phyloP scores from a whole-genome alignment of 2,888 invertebrate genomes.

The Caenorhabditis zanzibari region DNA sequence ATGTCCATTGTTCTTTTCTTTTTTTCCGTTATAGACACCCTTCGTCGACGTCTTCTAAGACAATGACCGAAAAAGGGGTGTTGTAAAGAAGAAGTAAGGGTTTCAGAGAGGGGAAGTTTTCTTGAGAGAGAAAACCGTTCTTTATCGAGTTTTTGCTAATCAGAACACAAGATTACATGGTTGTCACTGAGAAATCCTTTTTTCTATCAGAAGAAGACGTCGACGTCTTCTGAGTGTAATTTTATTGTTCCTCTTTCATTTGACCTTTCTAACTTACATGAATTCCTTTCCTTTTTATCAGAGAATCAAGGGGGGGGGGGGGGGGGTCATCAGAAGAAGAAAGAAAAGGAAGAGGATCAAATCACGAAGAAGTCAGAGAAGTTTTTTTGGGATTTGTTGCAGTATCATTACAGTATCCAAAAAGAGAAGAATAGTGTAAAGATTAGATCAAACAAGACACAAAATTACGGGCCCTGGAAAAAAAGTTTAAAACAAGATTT shows the following conservation, averaged over 20 bases:
- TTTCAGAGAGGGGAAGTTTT: constrained; percentile 23
- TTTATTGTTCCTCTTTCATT: neutral
- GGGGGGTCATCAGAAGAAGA: neutral
- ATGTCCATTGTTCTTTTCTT: constrained; percentile 63
- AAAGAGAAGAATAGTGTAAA: neutral
- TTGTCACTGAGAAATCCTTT: constrained; percentile 9
- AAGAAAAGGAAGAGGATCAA: neutral
- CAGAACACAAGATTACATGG: constrained; percentile 47
- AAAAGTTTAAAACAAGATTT: no score
- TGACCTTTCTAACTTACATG: constrained; percentile 20
- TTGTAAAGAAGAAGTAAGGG: neutral
- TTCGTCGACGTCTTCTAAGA: neutral
- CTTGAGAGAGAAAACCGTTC: constrained; percentile 64
- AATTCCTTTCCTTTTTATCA: neutral
- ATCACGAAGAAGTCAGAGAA: constrained; percentile 20
- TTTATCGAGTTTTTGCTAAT: constrained; percentile 56
- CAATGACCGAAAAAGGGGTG: constrained; percentile 19
- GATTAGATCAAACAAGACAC: neutral
- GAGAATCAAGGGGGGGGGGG: neutral
- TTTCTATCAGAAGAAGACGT: constrained; percentile 5
- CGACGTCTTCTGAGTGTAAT: constrained; percentile 14
- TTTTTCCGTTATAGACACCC: constrained; percentile 25
- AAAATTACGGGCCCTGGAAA: neutral
- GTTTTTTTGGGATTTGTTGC: neutral
- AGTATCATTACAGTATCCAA: no score